phyloP scores from a whole-genome alignment of 2,113 vertebrate species.

The Orthonyx spaldingii region DNA sequence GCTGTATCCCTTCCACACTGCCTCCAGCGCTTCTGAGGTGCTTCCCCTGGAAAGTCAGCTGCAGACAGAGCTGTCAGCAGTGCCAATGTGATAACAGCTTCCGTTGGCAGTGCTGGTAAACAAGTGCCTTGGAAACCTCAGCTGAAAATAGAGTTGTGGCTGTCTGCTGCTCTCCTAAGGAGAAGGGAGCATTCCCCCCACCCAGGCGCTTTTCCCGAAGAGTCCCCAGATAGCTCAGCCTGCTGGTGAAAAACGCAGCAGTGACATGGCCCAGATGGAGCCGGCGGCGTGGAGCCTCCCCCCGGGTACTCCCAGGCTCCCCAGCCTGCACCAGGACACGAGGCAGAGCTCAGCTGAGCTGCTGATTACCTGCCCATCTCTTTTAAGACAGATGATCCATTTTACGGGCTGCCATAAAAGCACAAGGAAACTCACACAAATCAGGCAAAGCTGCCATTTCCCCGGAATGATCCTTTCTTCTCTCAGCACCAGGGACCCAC shows the following conservation, averaged over 20 bases:
- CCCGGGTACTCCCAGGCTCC: accelerated
- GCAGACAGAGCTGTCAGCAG: constrained; percentile 43
- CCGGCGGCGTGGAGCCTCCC: not conserved
- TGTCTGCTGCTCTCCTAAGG: not conserved
- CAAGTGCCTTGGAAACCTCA: constrained; percentile 32
- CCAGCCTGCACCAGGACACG: not conserved
- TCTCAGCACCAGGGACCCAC: not conserved
- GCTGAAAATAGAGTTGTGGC: constrained; percentile 44
- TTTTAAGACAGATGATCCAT: not conserved
- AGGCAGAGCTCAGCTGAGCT: not conserved
- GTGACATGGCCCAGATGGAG: not conserved
- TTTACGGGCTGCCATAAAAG: not conserved
- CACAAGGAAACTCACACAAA: not conserved
- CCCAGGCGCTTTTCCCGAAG: not conserved
- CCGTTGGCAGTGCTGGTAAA: constrained; percentile 24
- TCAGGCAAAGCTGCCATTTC: not conserved
- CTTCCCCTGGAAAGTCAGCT: not conserved
- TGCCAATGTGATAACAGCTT: not conserved
- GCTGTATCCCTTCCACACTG: not conserved
- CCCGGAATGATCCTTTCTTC: not conserved
- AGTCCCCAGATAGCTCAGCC: not conserved
- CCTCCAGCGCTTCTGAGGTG: not conserved
- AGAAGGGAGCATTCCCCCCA: not conserved
- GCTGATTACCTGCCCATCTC: not conserved
- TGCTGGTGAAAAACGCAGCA: not conserved